phyloP scores from a whole-genome alignment of 2,888 invertebrate genomes.

The Stenchaetothrips biformis region DNA sequence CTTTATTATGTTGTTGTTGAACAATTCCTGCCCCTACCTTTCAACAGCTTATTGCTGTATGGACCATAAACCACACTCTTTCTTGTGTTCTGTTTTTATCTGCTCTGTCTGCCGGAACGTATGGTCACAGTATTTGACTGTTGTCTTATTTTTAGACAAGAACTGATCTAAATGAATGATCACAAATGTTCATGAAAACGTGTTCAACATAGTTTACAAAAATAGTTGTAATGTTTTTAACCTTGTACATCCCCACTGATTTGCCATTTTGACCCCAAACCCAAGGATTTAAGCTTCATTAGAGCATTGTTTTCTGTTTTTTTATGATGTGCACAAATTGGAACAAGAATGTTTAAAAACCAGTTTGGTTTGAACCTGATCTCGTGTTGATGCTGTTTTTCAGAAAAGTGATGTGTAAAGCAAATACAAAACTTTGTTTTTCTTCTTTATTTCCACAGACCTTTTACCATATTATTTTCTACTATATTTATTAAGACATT shows the following conservation, averaged over 20 bases:
- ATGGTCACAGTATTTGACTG: conserved; percentile 23
- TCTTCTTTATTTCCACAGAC: not conserved
- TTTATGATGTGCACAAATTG: conserved; percentile 1
- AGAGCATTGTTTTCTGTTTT: not conserved
- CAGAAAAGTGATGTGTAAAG: not conserved
- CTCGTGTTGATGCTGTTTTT: conserved; percentile 23
- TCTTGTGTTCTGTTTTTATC: conserved; percentile 3
- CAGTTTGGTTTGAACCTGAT: not conserved
- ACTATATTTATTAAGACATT: not conserved
- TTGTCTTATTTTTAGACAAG: conserved; percentile 21
- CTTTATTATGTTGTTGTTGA: conserved; percentile 21
- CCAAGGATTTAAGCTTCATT: not conserved
- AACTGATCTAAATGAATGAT: conserved; percentile 22
- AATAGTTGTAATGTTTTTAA: conserved; percentile 17
- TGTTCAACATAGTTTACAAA: conserved; percentile 16
- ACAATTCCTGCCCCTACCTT: conserved; percentile 27
- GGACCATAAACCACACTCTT: conserved; percentile 23
- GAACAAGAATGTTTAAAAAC: not conserved
- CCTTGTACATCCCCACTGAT: conserved; percentile 20
- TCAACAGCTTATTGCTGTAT: conserved; percentile 8
- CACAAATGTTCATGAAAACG: conserved; percentile 16
- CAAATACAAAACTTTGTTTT: not conserved
- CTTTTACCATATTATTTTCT: not conserved
- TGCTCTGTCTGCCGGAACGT: conserved; percentile 18
- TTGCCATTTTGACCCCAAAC: conserved; percentile 21